A percentile compares a stretch with the other conserved stretches of the same genome.
phyloP scores from a whole-genome alignment of 2,888 invertebrate genomes.

The Anthophora plumipes region DNA sequence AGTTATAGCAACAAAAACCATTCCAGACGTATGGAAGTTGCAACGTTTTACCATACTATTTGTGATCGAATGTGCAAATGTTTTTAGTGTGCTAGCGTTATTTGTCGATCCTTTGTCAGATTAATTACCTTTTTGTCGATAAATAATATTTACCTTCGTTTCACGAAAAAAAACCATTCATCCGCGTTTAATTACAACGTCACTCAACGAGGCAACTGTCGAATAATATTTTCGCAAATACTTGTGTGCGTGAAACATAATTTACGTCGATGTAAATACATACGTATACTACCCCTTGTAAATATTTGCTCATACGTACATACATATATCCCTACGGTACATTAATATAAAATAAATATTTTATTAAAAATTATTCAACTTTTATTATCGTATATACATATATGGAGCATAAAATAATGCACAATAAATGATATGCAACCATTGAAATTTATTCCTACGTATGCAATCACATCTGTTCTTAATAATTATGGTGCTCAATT shows the following conservation, averaged over 20 bases:
- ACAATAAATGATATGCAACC: no score
- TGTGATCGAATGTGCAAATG: conserved; percentile 43
- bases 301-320: no score
- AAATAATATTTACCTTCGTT: conserved; percentile 55
- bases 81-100: conserved; percentile 31
- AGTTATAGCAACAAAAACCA: conserved; percentile 2
- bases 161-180: conserved; percentile 40
- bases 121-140: conserved; percentile 46
- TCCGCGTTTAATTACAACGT: conserved; percentile 45
- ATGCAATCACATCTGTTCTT: no score
- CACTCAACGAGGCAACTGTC: conserved; percentile 26
- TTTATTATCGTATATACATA: no score
- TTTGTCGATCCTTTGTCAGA: conserved; percentile 44
- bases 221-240: conserved; percentile 45
- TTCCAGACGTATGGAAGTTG: conserved; percentile 12
- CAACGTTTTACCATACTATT: conserved; percentile 35
- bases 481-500: no score
- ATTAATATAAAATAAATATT: no score
- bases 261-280: neutral
- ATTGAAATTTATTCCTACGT: no score
- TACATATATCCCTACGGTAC: no score
- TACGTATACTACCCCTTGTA: no score
- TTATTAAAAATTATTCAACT: no score
- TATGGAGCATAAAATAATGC: no score
- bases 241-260: neutral